Evolutionary conservation across 2,797 vertebrate genomes (phyloP).

Genomic region (Sternotherus odoratus): DNA sequence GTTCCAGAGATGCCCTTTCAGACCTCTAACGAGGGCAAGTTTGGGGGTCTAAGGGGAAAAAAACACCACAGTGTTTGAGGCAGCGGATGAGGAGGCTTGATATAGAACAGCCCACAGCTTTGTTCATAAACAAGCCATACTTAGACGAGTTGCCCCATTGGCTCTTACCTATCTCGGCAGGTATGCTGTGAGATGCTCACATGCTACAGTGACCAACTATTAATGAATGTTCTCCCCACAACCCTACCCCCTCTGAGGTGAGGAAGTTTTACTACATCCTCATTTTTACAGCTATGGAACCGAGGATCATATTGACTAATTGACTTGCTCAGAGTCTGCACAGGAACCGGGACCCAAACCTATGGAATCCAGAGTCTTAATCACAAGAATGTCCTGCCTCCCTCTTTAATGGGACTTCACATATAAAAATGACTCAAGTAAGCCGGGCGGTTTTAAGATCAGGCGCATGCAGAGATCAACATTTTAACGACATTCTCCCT

Average conservation of each 20-base stretch:
- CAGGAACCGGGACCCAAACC: neutral
- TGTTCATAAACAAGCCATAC: neutral
- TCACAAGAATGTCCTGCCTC: neutral
- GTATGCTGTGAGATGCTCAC: neutral
- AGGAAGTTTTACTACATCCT: neutral
- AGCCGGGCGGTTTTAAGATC: neutral
- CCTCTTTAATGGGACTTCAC: neutral
- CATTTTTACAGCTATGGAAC: neutral
- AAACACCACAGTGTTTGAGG: neutral
- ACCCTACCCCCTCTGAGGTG: neutral
- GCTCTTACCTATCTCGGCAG: neutral
- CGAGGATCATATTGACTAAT: neutral
- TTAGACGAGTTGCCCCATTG: neutral
- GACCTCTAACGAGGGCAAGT: neutral
- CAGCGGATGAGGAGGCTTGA: fast-evolving
- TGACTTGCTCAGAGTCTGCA: neutral
- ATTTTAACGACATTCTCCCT: fast-evolving
- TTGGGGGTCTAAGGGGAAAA: fast-evolving
- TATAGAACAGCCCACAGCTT: neutral
- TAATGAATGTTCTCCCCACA: neutral
- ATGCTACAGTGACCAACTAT: neutral
- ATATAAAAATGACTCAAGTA: neutral
- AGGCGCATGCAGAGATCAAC: neutral
- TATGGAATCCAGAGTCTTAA: neutral
- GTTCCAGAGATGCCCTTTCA: conserved; percentile 49